Evolutionary conservation across 2,113 vertebrate species (phyloP).

Genomic region (Onychorhynchus coronatus): DNA sequence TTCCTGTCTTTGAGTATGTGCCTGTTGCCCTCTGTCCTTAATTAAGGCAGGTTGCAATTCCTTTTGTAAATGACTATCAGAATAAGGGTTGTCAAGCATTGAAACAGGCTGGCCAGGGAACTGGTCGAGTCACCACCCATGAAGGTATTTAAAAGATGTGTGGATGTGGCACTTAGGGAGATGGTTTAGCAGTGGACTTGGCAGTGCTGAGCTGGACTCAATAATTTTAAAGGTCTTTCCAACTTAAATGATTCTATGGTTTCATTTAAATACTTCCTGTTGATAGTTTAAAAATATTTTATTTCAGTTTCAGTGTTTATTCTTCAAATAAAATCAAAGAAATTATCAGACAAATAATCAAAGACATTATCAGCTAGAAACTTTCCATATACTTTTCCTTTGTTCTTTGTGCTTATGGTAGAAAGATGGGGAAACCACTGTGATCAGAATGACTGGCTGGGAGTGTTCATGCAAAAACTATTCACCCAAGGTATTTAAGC

Average conservation of each 20-base stretch:
- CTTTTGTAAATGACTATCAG: neutral
- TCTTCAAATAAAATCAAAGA: neutral
- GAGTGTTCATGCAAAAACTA: neutral
- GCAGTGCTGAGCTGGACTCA: neutral
- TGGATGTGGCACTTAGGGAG: neutral
- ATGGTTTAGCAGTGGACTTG: neutral
- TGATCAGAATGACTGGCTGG: neutral
- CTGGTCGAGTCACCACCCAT: neutral
- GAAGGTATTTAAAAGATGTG: neutral
- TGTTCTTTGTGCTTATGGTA: too few relatives aligned
- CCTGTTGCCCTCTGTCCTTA: neutral
- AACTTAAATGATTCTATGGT: neutral
- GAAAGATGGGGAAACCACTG: too few relatives aligned
- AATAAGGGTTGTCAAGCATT: neutral
- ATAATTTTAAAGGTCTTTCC: neutral
- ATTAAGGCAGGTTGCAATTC: neutral
- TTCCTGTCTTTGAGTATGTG: neutral
- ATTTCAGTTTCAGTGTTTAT: slow-evolving; percentile 13
- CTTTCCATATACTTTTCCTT: too few relatives aligned
- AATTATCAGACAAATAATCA: too few relatives aligned
- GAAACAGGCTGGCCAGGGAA: neutral
- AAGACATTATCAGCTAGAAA: too few relatives aligned
- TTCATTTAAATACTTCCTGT: neutral
- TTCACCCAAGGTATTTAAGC: neutral
- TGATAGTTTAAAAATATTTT: neutral